Base-by-base conservation (phyloP, 1,140 invertebrate species). In the Zaprionus gabonicus region DNA sequence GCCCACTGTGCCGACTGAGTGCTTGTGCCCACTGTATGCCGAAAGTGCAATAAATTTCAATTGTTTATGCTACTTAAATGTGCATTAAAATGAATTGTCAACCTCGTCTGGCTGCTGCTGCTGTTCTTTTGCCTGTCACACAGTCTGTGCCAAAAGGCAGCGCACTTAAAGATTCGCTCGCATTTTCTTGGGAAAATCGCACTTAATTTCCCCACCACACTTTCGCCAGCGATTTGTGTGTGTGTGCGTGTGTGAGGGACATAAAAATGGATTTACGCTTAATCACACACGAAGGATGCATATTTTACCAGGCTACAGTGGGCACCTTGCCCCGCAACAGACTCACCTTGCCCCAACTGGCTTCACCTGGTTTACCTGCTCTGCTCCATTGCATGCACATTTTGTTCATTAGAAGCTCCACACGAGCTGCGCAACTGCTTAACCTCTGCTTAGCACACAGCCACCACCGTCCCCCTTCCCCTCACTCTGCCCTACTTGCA, bases 271-370 rank as follows among this genome's bases (percentile, higher is more conserved):
- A 85, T 85, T 86, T 86, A 75, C 78, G 83, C 74, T 87, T 81
- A 82, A 78, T 87, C 80, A 76, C 83, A 87, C 81, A 83, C 81
- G 76, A 77, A 83, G 84, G 84, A 81, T 87, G 78, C 83, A 83
- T 79, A 78, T 79, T 81, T 81, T 69, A 85, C 31, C 31, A 34
- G 31, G 31, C 31, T 34, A 34, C 31, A 34, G 31, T 34, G 31
- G 31, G 31, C 31, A 34, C 9, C 9, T 34, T 34, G 31, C 31
- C 31, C 31, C 31, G 31, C 31, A 34, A 34, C 72, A 13, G 17
- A 17, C 27, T 71, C 68, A 38, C 69, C 46, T 12, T 20, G 68
- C 65, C 53, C 76, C 41, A 2, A 9, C 41, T 79, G 60, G 46
- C 7, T 13, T 17, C n/a, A 64, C 23, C 58, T 57, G 13, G 13